Percentiles rank a stretch among this genome's conserved stretches.
phyloP scores from a whole-genome alignment of 2,888 invertebrate species.

The Scaptodrosophila latifasciaeformis region DNA sequence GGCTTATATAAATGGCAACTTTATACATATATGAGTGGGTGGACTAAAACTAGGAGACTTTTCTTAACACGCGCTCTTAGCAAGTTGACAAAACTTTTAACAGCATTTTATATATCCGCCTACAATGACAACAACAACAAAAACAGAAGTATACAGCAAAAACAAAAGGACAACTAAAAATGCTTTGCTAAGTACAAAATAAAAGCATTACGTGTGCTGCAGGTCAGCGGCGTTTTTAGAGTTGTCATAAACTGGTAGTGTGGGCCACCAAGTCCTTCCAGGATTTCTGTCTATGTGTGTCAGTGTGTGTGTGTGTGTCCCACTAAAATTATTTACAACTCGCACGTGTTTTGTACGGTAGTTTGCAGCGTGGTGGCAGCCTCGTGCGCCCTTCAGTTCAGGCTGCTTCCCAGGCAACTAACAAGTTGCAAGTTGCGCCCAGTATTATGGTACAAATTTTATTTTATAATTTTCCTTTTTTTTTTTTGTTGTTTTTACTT shows the following conservation, averaged over 20 bases:
- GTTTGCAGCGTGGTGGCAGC: constrained; percentile 11
- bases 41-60: no score
- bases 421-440: constrained; percentile 13
- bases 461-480: constrained; percentile 43
- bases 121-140: no score
- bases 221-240: constrained; percentile 20
- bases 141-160: neutral
- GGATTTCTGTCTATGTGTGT: neutral
- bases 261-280: no score
- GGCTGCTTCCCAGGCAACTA: no score
- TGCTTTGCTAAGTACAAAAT: constrained; percentile 45
- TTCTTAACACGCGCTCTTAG: constrained; percentile 3
- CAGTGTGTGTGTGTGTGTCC: neutral
- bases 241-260: constrained; percentile 24
- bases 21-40: no score
- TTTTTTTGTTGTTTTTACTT: constrained; percentile 39
- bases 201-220: constrained; percentile 40
- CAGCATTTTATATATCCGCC: neutral
- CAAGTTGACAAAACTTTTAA: constrained; percentile 19
- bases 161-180: constrained; percentile 14
- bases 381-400: no score
- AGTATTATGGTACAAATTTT: constrained; percentile 50
- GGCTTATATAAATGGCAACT: no score
- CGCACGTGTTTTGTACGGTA: constrained; percentile 18
- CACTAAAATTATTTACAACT: constrained; percentile 20